Conservation (phyloP, 1,140 invertebrate species). For the Thaumetopoea pityocampa region DNA sequence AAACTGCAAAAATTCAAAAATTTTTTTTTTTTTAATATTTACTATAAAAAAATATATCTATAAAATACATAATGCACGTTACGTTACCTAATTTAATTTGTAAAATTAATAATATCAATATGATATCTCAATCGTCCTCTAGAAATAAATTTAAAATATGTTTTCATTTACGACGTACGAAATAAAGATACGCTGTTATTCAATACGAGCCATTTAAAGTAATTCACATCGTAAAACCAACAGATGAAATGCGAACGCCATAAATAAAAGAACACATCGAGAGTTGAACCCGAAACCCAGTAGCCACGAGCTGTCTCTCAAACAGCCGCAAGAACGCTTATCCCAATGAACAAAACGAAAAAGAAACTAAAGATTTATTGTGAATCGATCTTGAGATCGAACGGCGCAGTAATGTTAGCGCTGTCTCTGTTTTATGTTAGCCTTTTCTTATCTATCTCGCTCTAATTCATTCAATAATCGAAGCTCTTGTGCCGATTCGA, state of each 20-base stretch:
- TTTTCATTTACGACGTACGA: too few relatives aligned
- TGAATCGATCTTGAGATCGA: constrained; percentile 57
- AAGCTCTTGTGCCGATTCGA: constrained; percentile 18
- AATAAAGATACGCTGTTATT: constrained; percentile 23
- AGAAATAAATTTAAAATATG: too few relatives aligned
- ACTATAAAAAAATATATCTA: too few relatives aligned
- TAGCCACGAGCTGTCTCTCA: constrained; percentile 56
- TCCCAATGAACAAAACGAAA: constrained; percentile 35
- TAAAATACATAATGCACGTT: too few relatives aligned
- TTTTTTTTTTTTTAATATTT: too few relatives aligned
- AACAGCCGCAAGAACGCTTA: constrained; percentile 40
- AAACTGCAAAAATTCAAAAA: too few relatives aligned
- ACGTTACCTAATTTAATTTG: too few relatives aligned
- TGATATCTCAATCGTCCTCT: too few relatives aligned
- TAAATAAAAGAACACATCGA: constrained; percentile 19
- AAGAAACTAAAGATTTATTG: constrained; percentile 56
- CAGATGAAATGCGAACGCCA: constrained; percentile 35
- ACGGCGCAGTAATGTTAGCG: constrained; percentile 35
- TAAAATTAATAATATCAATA: too few relatives aligned
- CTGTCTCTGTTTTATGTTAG: constrained; percentile 23
- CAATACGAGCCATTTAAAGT: constrained; percentile 33
- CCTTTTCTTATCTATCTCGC: constrained; percentile 23
- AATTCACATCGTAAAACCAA: constrained; percentile 32
- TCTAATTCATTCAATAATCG: constrained; percentile 45
- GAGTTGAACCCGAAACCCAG: constrained; percentile 51